Evolutionary conservation across 2,113 vertebrate genomes (phyloP).

Genomic region (Leiothrix lutea): DNA sequence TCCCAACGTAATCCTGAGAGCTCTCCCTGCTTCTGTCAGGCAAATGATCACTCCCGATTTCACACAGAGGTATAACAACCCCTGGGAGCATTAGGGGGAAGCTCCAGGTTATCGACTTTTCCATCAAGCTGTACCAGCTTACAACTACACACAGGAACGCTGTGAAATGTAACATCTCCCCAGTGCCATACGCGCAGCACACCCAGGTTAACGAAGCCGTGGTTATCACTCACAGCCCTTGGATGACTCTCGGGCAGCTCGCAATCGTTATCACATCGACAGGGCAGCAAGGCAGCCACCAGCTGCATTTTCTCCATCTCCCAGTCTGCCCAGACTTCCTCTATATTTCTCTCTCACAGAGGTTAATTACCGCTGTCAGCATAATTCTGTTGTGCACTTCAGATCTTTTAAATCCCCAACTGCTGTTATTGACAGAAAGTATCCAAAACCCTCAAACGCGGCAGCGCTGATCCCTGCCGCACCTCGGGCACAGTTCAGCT

Average conservation of each 20-base stretch:
- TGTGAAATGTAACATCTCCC: not conserved
- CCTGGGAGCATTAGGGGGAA: not conserved
- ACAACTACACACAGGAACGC: not conserved
- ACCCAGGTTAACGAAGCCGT: no score
- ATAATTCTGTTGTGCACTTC: not conserved
- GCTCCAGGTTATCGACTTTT: not conserved
- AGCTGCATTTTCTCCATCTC: not conserved
- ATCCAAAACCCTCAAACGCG: not conserved
- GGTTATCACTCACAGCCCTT: not conserved
- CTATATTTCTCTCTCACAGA: no score
- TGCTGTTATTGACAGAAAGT: not conserved
- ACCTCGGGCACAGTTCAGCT: not conserved
- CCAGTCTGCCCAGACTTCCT: not conserved
- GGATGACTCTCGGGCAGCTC: not conserved
- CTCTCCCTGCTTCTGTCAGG: not conserved
- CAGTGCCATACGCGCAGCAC: not conserved
- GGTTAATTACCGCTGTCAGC: no score
- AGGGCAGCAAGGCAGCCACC: not conserved
- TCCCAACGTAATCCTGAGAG: not conserved
- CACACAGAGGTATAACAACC: not conserved
- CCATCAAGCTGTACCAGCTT: not conserved
- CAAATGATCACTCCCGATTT: not conserved
- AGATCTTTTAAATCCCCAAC: no score
- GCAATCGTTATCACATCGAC: not conserved
- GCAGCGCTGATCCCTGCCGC: not conserved